Evolutionary conservation across 2,113 vertebrate genomes (phyloP).

Genomic region (Toxotes chatareus): DNA sequence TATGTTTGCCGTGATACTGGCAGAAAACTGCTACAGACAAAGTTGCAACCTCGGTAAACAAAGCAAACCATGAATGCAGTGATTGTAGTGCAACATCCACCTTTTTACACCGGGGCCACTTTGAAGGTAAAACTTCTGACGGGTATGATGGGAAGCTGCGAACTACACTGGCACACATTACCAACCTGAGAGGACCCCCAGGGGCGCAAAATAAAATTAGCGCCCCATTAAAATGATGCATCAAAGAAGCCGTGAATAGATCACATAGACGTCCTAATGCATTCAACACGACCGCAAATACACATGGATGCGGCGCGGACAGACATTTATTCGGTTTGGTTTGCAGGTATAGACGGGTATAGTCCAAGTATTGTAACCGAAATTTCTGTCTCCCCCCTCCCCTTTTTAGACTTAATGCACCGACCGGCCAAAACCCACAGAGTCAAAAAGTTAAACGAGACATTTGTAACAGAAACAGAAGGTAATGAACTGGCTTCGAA

Average conservation of each 20-base stretch:
- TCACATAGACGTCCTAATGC: slow-evolving; percentile 38
- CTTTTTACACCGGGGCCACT: slow-evolving; percentile 26
- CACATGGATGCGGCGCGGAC: slow-evolving; percentile 15
- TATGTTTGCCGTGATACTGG: not conserved
- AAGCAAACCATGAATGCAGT: slow-evolving; percentile 13
- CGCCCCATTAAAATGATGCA: slow-evolving; percentile 64
- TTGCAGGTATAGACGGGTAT: not conserved
- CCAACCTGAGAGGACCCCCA: slow-evolving; percentile 62
- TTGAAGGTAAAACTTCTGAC: slow-evolving; percentile 56
- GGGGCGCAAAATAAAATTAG: slow-evolving; percentile 61
- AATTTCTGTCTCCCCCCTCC: not conserved
- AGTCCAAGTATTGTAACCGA: not conserved
- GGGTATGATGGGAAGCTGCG: slow-evolving; percentile 55
- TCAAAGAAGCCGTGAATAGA: slow-evolving; percentile 61
- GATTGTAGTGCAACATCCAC: slow-evolving; percentile 4
- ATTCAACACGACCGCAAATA: slow-evolving; percentile 36
- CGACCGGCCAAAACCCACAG: not conserved
- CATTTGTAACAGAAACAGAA: not conserved
- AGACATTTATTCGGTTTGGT: not conserved
- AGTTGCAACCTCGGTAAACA: not conserved
- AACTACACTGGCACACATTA: slow-evolving; percentile 48
- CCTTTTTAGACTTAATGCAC: not conserved
- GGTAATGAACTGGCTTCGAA: not conserved
- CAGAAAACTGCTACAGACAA: not conserved
- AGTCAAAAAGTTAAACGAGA: slow-evolving; percentile 1